A percentile compares a stretch with the other conserved stretches of the same genome.
Evolutionary conservation across 2,888 invertebrate species (phyloP).

Genomic region (Cephus spinipes): DNA sequence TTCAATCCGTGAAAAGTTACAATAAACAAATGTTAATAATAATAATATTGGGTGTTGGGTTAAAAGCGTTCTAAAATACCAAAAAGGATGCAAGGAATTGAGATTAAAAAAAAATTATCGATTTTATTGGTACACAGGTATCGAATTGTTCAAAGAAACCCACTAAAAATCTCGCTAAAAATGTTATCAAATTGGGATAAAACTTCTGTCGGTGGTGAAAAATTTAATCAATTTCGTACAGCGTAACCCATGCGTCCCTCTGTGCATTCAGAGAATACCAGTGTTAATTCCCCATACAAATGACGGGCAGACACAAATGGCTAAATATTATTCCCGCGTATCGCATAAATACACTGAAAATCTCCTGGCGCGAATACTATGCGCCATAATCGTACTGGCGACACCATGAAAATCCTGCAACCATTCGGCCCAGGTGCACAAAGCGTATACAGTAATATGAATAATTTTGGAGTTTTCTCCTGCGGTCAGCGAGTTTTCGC

Average conservation of each 20-base stretch:
- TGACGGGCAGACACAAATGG: not conserved
- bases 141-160: not conserved
- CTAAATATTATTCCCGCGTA: not conserved
- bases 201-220: not conserved
- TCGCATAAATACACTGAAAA: not conserved
- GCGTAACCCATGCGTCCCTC: not conserved
- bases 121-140: not conserved
- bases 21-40: not conserved
- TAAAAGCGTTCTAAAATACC: not conserved
- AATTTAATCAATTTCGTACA: not conserved
- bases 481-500: constrained; percentile 4
- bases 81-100: not conserved
- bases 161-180: not conserved
- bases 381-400: not conserved
- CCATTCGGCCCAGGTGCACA: not conserved
- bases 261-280: not conserved
- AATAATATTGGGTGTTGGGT: not conserved
- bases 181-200: not conserved
- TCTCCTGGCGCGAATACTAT: not conserved
- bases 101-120: not conserved
- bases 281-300: not conserved
- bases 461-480: not conserved
- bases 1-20: not conserved
- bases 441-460: not conserved
- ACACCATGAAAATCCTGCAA: not conserved